phyloP scores from a whole-genome alignment of 2,113 vertebrate species.

The Halichoerus grypus region DNA sequence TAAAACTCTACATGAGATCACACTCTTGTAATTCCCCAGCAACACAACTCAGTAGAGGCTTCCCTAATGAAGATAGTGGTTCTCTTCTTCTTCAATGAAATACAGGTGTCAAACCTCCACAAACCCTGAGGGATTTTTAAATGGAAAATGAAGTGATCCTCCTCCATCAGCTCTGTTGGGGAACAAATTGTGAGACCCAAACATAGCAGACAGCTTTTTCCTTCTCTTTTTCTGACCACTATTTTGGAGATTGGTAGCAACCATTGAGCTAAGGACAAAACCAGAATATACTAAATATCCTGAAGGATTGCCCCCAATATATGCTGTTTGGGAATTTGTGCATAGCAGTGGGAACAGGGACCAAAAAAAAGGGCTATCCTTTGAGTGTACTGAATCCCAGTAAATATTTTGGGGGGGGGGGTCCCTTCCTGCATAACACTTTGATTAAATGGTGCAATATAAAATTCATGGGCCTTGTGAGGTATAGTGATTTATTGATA shows the following conservation, averaged over 20 bases:
- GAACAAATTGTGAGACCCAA: neutral
- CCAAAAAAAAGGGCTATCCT: neutral
- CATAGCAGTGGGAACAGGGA: fast-evolving
- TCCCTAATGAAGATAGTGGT: neutral
- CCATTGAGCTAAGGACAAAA: neutral
- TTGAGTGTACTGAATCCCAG: neutral
- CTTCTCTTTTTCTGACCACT: neutral
- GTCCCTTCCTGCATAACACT: neutral
- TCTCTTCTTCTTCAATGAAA: slow-evolving; percentile 21
- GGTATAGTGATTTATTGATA: neutral
- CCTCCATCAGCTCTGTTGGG: neutral
- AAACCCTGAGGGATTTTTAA: neutral
- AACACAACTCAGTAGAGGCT: neutral
- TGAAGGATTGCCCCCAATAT: neutral
- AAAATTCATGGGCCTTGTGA: neutral
- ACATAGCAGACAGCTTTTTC: neutral
- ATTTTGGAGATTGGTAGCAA: neutral
- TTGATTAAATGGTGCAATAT: neutral
- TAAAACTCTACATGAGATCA: neutral
- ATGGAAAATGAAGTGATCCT: neutral
- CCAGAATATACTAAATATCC: neutral
- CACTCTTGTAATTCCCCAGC: neutral
- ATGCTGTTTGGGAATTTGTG: neutral
- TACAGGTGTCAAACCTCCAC: neutral
- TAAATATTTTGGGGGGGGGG: neutral